These are phyloP conservation scores for Triplophysa siluroides DNA, from an alignment of 2,113 vertebrate genomes.

Conservation along the genomic window DNA sequence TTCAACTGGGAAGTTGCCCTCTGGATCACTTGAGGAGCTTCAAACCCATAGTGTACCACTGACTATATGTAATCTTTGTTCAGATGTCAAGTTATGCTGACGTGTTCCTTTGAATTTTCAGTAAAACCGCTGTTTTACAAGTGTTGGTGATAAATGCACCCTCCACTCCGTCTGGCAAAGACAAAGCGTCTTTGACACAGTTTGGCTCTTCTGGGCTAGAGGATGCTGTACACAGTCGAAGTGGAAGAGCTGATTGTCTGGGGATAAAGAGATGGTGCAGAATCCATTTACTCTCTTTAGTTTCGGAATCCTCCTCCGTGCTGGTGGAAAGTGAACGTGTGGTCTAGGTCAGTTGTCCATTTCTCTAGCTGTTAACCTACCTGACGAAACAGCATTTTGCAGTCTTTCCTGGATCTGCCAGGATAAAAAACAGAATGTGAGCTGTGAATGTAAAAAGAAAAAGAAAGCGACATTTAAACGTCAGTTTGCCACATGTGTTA, in stretches of 20 bases:
- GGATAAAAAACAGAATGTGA: neutral
- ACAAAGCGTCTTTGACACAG: too few species aligned
- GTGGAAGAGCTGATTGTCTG: too few species aligned
- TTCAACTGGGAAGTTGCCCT: conserved; percentile 37
- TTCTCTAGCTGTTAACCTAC: conserved; percentile 1
- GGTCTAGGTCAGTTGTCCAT: conserved; percentile 5
- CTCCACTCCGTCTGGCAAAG: too few species aligned
- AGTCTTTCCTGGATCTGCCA: conserved; percentile 15
- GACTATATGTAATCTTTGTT: neutral
- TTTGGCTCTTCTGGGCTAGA: neutral
- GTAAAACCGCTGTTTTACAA: too few species aligned
- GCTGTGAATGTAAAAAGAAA: neutral
- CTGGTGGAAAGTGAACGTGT: neutral
- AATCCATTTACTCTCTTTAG: conserved; percentile 28
- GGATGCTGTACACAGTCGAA: too few species aligned
- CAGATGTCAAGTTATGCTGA: neutral
- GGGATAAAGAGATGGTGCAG: too few species aligned
- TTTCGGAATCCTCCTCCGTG: conserved; percentile 45
- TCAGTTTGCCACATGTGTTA: neutral
- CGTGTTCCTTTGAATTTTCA: neutral
- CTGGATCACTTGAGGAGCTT: neutral
- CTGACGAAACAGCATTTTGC: conserved; percentile 9
- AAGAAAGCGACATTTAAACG: neutral
- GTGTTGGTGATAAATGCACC: too few species aligned
- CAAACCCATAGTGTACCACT: conserved; percentile 1